phyloP scores from a whole-genome alignment of 2,888 invertebrate genomes.

The Idaea biselata region DNA sequence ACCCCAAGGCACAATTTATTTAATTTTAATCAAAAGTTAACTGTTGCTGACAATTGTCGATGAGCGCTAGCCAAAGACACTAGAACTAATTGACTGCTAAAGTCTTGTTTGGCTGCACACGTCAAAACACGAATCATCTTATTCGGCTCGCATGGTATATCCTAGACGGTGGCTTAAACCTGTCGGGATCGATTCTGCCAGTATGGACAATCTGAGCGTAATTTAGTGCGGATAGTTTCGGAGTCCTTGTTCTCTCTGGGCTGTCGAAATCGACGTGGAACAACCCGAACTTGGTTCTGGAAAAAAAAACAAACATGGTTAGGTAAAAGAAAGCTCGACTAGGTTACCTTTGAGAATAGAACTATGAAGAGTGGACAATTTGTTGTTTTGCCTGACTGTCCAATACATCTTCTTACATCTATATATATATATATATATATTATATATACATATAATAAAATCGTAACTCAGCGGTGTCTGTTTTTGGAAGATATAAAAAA shows the following conservation, averaged over 20 bases:
- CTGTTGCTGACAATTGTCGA: no score
- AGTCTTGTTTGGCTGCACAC: not conserved
- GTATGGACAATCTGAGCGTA: constrained; percentile 64
- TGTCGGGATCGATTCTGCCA: constrained; percentile 60
- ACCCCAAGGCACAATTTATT: no score
- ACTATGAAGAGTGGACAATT: not conserved
- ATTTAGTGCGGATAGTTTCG: constrained; percentile 67
- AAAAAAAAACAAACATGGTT: constrained; percentile 32
- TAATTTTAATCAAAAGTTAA: no score
- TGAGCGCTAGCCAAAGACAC: not conserved
- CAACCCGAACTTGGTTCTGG: constrained; percentile 70
- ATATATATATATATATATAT: no score
- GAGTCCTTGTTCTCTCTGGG: constrained; percentile 60
- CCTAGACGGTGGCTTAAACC: constrained; percentile 39
- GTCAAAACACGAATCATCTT: constrained; percentile 8
- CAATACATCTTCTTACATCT: not conserved
- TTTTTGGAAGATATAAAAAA: no score
- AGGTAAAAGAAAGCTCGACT: not conserved
- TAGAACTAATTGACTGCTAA: not conserved
- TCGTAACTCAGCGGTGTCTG: no score
- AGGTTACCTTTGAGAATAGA: not conserved
- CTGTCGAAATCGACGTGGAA: constrained; percentile 70
- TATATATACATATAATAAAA: no score
- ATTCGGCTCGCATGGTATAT: constrained; percentile 17
- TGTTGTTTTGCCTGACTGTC: not conserved